These are phyloP conservation scores for Rutpela maculata DNA, from an alignment of 2,888 invertebrate genomes.

Conservation along the genomic window DNA sequence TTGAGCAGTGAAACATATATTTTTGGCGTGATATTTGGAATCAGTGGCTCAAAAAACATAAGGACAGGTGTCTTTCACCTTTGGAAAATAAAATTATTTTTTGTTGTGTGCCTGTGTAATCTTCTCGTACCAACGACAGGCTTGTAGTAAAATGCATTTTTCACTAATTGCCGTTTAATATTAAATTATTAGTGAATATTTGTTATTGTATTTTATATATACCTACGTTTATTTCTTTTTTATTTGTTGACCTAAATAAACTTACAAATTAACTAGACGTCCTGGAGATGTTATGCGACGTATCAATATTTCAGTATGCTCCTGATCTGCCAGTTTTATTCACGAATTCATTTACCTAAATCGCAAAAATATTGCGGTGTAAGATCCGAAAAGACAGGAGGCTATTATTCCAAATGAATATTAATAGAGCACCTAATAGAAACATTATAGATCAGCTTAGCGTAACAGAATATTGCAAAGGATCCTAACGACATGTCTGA, in stretches of 20 bases:
- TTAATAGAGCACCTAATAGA: slow-evolving; percentile 36
- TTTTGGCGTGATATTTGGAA: no score
- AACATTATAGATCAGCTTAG: slow-evolving; percentile 14
- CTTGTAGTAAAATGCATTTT: no score
- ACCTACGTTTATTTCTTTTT: background rate
- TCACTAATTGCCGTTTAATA: no score
- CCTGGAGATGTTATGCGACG: background rate
- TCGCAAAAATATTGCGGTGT: slow-evolving; percentile 21
- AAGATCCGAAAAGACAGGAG: slow-evolving; percentile 17
- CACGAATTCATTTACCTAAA: slow-evolving; percentile 22
- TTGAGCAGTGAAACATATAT: no score
- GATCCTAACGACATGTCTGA: slow-evolving; percentile 51
- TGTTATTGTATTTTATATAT: background rate
- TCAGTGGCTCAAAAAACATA: no score
- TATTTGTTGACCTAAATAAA: background rate
- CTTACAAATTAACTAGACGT: background rate
- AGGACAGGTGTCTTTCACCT: no score
- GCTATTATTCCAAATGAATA: slow-evolving; percentile 27
- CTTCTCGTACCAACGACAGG: no score
- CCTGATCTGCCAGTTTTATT: slow-evolving; percentile 18
- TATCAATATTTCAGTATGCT: slow-evolving; percentile 18
- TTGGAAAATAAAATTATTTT: no score
- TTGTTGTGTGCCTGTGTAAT: no score
- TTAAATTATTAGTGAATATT: background rate
- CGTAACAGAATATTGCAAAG: slow-evolving; percentile 39